These are phyloP conservation scores for Barypeithes pellucidus DNA, from an alignment of 2,888 invertebrate species.

Conservation along the genomic window DNA sequence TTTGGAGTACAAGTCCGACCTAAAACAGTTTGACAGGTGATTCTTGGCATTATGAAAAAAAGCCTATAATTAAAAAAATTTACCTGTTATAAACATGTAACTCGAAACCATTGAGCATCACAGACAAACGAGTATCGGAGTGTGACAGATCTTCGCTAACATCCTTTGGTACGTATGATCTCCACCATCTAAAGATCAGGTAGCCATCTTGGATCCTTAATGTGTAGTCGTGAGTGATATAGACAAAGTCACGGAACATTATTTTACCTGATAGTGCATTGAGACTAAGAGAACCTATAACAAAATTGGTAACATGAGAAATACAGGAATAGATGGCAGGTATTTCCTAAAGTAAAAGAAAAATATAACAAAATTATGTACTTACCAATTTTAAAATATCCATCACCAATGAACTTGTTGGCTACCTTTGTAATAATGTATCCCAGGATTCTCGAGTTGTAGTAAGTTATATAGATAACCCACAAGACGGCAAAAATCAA, in stretches of 20 bases:
- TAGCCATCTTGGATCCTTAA: slow-evolving; percentile 96
- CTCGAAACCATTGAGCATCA: slow-evolving; percentile 95
- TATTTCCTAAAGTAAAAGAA: background rate
- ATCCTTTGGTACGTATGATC: slow-evolving; percentile 95
- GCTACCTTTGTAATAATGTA: slow-evolving; percentile 90
- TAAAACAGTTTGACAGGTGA: slow-evolving; percentile 32
- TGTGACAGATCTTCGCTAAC: slow-evolving; percentile 95
- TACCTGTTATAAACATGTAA: slow-evolving; percentile 89
- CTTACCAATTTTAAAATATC: slow-evolving; percentile 90
- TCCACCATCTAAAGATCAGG: slow-evolving; percentile 98
- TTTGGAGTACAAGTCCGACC: slow-evolving; percentile 88
- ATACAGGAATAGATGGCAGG: no score
- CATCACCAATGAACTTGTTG: slow-evolving; percentile 88
- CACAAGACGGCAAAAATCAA: slow-evolving; percentile 88
- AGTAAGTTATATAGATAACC: slow-evolving; percentile 96
- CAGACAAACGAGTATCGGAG: slow-evolving; percentile 92
- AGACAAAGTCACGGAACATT: slow-evolving; percentile 97
- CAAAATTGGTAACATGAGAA: background rate
- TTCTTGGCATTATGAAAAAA: no score
- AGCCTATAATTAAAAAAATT: no score
- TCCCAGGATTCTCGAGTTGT: slow-evolving; percentile 94
- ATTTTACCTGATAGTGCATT: slow-evolving; percentile 98
- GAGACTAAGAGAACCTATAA: slow-evolving; percentile 91
- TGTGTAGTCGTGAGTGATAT: slow-evolving; percentile 94
- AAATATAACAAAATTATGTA: slow-evolving; percentile 27